Percentiles rank a stretch among this genome's conserved stretches.
These are phyloP conservation scores for Xenus cinereus DNA, from an alignment of 2,113 vertebrate genomes.

Conservation along the genomic window DNA sequence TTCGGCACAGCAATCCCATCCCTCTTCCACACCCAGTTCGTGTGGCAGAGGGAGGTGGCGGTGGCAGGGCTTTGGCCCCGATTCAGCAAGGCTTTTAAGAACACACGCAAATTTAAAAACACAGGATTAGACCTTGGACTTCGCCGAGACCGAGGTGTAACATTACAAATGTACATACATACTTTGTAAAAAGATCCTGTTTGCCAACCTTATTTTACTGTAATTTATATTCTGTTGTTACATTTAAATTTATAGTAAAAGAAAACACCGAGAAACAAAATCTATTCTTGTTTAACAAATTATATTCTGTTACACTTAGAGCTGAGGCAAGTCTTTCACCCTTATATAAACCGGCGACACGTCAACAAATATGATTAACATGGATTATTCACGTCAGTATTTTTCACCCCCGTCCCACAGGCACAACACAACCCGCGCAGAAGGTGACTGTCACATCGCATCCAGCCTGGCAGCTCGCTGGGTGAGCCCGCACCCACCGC, in stretches of 20 bases:
- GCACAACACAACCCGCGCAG: neutral
- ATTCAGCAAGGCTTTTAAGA: conserved; percentile 59
- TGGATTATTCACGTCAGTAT: neutral
- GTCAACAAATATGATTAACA: neutral
- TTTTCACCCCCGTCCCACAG: neutral
- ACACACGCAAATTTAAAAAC: conserved; percentile 13
- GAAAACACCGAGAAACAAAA: conserved; percentile 45
- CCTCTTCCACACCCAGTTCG: conserved; percentile 48
- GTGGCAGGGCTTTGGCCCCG: conserved; percentile 5
- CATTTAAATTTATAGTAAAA: conserved; percentile 31
- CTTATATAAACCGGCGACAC: neutral
- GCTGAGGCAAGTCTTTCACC: neutral
- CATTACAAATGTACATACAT: neutral
- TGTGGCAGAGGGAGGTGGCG: conserved; percentile 1
- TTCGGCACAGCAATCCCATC: conserved; percentile 61
- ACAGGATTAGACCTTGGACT: conserved; percentile 39
- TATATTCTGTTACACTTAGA: neutral
- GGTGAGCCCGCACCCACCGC: neutral
- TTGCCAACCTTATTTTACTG: conserved; percentile 45
- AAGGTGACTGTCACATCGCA: conserved; percentile 28
- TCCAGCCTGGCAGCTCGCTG: neutral
- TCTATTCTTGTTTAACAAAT: conserved; percentile 30
- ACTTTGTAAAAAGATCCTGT: conserved; percentile 36
- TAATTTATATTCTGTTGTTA: conserved; percentile 62
- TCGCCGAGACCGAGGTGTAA: neutral